phyloP scores from a whole-genome alignment of 2,888 invertebrate genomes.

The Pterostichus madidus region DNA sequence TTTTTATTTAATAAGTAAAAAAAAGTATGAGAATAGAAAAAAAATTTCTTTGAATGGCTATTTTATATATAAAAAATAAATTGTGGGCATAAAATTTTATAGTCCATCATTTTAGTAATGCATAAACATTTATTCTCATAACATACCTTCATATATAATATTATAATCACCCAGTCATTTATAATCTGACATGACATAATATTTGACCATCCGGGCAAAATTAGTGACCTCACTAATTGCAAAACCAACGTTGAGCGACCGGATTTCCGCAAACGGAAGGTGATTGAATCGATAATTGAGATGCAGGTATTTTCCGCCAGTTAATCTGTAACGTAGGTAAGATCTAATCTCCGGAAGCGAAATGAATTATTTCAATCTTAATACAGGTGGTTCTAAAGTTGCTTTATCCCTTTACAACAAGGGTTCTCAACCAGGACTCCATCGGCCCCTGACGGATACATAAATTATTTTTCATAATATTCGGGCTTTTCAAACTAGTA shows the following conservation, averaged over 20 bases:
- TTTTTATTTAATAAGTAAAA: too few relatives aligned
- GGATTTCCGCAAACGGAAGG: conserved; percentile 1
- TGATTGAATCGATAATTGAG: conserved; percentile 8
- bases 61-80: not conserved
- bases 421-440: too few relatives aligned
- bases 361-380: not conserved
- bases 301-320: not conserved
- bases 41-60: not conserved
- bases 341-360: not conserved
- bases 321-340: not conserved
- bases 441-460: too few relatives aligned
- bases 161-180: conserved; percentile 3
- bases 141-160: not conserved
- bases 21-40: too few relatives aligned
- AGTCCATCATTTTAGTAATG: not conserved
- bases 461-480: too few relatives aligned
- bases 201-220: conserved; percentile 9
- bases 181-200: conserved; percentile 26
- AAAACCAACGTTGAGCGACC: conserved; percentile 22
- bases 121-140: not conserved
- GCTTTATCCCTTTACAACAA: too few relatives aligned
- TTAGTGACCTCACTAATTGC: conserved; percentile 25
- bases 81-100: not conserved
- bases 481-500: too few relatives aligned
- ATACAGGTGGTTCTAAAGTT: too few relatives aligned